A percentile compares a stretch with the other conserved stretches of the same genome.
Conservation (phyloP, 1,140 invertebrate genomes). For the Patella vulgata region DNA sequence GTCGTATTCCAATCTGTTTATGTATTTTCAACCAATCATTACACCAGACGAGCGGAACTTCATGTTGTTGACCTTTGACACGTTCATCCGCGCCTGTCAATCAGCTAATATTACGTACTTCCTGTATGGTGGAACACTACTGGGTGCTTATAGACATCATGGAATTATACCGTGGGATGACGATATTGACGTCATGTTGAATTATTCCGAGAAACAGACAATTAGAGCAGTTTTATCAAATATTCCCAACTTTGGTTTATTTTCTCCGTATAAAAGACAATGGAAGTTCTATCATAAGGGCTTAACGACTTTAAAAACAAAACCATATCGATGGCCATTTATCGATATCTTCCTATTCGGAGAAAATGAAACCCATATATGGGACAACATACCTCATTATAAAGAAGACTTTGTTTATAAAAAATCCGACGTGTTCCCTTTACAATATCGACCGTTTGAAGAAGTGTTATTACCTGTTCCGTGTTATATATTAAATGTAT, state of each 20-base stretch:
- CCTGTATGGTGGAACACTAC: constrained; percentile 49
- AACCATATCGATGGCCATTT: constrained; percentile 51
- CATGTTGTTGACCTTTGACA: constrained; percentile 31
- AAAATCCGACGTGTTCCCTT: constrained; percentile 50
- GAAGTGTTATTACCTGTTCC: constrained; percentile 44
- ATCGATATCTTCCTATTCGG: constrained; percentile 60
- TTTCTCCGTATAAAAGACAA: constrained; percentile 15
- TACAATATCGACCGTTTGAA: constrained; percentile 46
- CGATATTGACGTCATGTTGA: constrained; percentile 55
- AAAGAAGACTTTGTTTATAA: constrained; percentile 31
- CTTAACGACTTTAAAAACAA: constrained; percentile 18
- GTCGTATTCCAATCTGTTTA: not conserved
- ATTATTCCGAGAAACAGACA: constrained; percentile 25
- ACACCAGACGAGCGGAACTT: constrained; percentile 21
- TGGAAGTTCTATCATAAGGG: constrained; percentile 48
- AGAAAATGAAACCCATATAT: constrained; percentile 53
- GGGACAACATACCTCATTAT: constrained; percentile 42
- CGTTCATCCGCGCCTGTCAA: constrained; percentile 30
- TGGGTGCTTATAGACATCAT: constrained; percentile 50
- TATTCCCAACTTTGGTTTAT: constrained; percentile 14
- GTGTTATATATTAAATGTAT: constrained; percentile 33
- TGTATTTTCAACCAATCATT: constrained; percentile 26
- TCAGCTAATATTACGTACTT: constrained; percentile 42
- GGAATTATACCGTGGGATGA: constrained; percentile 60
- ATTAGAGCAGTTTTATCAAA: constrained; percentile 21